Base-by-base conservation (phyloP, 1,140 invertebrate species). In the Helicoverpa zea region DNA sequence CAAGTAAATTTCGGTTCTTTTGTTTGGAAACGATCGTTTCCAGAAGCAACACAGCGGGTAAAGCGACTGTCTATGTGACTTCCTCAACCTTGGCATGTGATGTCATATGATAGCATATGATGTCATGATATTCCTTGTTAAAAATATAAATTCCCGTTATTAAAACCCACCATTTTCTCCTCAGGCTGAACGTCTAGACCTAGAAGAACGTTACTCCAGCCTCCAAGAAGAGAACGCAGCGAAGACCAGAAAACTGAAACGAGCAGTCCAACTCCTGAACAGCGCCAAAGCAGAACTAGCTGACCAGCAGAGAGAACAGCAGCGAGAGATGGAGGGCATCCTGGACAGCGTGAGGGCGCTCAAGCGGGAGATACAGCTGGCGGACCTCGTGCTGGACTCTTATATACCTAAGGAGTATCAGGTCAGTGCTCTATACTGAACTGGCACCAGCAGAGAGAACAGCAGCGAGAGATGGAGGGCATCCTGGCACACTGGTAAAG, bases 171-270 rank as follows among this genome's bases (percentile, higher is more conserved):
- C 3, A 61, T 14, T 59, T 70, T 9, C n/a, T 43, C 18, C 63
- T 64, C 81, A 98, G 96, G 97, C 98, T 2, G 99, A 99, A 93
- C 96, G 98, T 75, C 96, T 99, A 18, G 98, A 99, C 89, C 98
- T 99, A 64, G 99, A 99, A 94, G 99, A 99, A 92, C 98, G 98
- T 81, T 99, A 99, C 95, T 98, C 98, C 0, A 97, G 96, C 68
- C 95, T 99, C 0, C 98, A 99, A 94, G 99, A 99, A 88, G 98
- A 99, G 95, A 98, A 98, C 68, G 96, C 97, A 2, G 98, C 98
- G 0, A 98, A 99, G 90, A 98, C 98, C 0, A 98, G 99, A 87
- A 99, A 99, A 93, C 96, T 99, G 29, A 98, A 98, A 89, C 97
- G 98, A 85, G 97, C 99, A 0, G 98, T 97, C 83, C 96, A 97